Conservation (phyloP, 2,888 invertebrate species). For the Eumacrocentrus americanus region DNA sequence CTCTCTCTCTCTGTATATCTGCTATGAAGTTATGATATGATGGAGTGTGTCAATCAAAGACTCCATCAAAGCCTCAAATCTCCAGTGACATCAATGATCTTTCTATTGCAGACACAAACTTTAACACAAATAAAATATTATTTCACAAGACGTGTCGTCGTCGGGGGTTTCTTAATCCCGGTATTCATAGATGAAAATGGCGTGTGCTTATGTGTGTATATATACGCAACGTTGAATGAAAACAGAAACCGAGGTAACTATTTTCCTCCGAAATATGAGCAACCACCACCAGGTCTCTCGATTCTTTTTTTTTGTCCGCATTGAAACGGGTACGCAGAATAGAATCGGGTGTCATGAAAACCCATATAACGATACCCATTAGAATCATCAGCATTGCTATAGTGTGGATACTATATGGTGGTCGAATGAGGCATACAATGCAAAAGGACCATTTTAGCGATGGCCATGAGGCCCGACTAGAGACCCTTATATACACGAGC, state of each 20-base stretch:
- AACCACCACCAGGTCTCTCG: constrained; percentile 16
- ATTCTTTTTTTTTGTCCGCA: neutral
- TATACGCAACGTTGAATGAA: constrained; percentile 28
- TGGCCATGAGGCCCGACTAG: neutral
- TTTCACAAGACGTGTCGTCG: too few species aligned
- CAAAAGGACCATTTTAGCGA: constrained; percentile 15
- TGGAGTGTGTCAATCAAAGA: too few species aligned
- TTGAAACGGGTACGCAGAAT: constrained; percentile 7
- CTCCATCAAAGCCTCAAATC: too few species aligned
- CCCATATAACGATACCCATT: constrained; percentile 16
- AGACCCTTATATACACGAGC: constrained; percentile 23
- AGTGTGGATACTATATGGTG: neutral
- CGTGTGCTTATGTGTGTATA: neutral
- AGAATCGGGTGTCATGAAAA: constrained; percentile 19
- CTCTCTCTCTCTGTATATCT: too few species aligned
- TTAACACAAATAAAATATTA: neutral
- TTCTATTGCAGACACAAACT: neutral
- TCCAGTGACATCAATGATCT: neutral
- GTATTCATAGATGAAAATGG: neutral
- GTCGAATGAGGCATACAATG: constrained; percentile 4
- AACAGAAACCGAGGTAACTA: constrained; percentile 30
- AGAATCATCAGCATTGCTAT: neutral
- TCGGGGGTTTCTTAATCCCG: constrained; percentile 18
- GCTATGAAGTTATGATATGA: too few species aligned
- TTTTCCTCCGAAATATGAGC: constrained; percentile 38